phyloP scores from a whole-genome alignment of 2,888 invertebrate genomes.

The Amphipoea lucens region DNA sequence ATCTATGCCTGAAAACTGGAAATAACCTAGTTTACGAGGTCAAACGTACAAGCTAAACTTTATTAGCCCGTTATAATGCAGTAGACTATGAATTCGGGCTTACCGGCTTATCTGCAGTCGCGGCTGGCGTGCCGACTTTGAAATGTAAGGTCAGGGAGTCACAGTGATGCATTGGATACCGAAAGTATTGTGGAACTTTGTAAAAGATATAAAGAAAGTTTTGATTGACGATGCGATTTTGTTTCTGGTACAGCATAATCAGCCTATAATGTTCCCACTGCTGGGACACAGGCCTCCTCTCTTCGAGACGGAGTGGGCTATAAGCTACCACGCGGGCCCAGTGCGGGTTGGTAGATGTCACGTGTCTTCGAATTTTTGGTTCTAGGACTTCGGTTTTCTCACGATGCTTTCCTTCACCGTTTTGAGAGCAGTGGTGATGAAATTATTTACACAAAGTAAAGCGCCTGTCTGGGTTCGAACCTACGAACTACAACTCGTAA shows the following conservation, averaged over 20 bases:
- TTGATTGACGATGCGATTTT: conserved; percentile 20
- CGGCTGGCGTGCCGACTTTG: conserved; percentile 48
- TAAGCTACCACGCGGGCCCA: too few relatives aligned
- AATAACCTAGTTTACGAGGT: conserved; percentile 72
- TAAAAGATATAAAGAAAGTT: conserved; percentile 5
- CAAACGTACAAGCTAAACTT: conserved; percentile 64
- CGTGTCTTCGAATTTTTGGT: too few relatives aligned
- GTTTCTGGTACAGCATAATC: neutral
- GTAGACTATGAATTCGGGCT: conserved; percentile 70
- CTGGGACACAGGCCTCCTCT: too few relatives aligned
- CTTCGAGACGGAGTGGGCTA: too few relatives aligned
- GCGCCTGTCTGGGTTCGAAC: too few relatives aligned
- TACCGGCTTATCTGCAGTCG: conserved; percentile 71
- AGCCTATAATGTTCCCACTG: too few relatives aligned
- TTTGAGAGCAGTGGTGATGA: too few relatives aligned
- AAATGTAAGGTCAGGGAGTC: conserved; percentile 66
- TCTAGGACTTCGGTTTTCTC: too few relatives aligned
- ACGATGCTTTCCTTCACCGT: too few relatives aligned
- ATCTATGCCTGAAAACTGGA: conserved; percentile 61
- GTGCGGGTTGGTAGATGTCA: too few relatives aligned
- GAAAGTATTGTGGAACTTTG: conserved; percentile 1
- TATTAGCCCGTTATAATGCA: conserved; percentile 72
- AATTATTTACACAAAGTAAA: too few relatives aligned
- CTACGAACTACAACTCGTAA: too few relatives aligned
- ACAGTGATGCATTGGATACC: conserved; percentile 41